Conservation (phyloP, 2,113 vertebrate species). For the Mastomys natalensis region DNA sequence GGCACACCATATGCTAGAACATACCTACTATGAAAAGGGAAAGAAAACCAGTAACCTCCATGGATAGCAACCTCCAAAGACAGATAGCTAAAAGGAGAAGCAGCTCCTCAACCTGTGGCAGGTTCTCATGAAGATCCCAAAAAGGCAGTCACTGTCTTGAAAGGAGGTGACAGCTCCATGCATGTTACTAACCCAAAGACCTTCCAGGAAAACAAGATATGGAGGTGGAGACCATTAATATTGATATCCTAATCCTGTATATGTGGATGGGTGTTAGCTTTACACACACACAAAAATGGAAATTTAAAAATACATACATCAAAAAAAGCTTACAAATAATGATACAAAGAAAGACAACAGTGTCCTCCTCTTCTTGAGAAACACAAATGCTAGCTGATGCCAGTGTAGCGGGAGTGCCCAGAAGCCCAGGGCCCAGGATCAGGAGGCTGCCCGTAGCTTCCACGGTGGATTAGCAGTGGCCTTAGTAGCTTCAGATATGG, state of each 20-base stretch:
- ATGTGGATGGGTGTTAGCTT: neutral
- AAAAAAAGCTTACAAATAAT: neutral
- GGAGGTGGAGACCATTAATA: neutral
- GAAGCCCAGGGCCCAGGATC: neutral
- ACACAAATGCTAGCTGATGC: no score
- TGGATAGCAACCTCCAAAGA: neutral
- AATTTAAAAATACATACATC: neutral
- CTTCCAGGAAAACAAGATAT: no score
- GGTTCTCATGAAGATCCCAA: neutral
- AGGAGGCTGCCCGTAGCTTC: neutral
- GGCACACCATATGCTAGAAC: neutral
- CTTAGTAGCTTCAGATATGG: neutral
- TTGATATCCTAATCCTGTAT: neutral
- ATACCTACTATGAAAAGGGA: neutral
- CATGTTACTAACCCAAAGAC: no score
- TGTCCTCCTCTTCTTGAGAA: neutral
- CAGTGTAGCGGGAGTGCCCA: neutral
- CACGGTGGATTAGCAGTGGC: neutral
- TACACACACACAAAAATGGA: neutral
- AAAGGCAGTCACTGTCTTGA: neutral
- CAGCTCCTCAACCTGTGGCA: neutral
- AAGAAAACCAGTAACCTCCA: neutral
- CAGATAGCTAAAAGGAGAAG: neutral
- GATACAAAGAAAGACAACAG: neutral
- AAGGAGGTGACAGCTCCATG: neutral